Conservation (phyloP, 2,113 vertebrate species). For the Halcyon malimbica region DNA sequence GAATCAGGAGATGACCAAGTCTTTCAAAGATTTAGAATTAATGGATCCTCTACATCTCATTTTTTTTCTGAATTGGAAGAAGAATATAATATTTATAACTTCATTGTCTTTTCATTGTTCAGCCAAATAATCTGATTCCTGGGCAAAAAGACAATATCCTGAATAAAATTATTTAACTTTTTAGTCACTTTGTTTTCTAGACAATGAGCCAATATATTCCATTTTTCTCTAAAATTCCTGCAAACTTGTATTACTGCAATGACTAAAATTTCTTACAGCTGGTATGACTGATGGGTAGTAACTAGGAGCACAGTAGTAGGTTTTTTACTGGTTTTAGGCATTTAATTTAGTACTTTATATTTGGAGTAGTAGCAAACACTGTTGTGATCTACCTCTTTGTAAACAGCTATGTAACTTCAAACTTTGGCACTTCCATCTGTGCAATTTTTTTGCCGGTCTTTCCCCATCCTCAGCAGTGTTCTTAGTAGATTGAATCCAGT, state of each 20-base stretch:
- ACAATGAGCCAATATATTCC: not conserved
- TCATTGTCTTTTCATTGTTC: not conserved
- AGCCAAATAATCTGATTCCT: not conserved
- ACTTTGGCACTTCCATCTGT: not conserved
- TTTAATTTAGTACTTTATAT: not conserved
- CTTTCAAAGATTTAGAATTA: not conserved
- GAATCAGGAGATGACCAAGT: not conserved
- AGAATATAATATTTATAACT: not conserved
- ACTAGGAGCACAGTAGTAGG: not conserved
- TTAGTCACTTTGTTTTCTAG: not conserved
- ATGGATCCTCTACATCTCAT: not conserved
- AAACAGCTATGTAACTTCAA: not conserved
- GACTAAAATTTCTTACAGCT: not conserved
- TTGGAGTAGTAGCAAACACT: not conserved
- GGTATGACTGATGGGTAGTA: not conserved
- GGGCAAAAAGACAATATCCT: not conserved
- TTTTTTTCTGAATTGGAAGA: constrained; percentile 15
- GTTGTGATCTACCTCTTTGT: not conserved
- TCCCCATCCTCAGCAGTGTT: not conserved
- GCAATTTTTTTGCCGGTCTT: not conserved
- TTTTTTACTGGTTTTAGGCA: not conserved
- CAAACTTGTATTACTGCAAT: not conserved
- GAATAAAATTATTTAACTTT: not conserved
- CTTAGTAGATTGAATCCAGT: not conserved
- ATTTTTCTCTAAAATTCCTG: not conserved